These are phyloP conservation scores for Stomatorhinus walkeri DNA, from an alignment of 2,797 vertebrate species.

Conservation along the genomic window DNA sequence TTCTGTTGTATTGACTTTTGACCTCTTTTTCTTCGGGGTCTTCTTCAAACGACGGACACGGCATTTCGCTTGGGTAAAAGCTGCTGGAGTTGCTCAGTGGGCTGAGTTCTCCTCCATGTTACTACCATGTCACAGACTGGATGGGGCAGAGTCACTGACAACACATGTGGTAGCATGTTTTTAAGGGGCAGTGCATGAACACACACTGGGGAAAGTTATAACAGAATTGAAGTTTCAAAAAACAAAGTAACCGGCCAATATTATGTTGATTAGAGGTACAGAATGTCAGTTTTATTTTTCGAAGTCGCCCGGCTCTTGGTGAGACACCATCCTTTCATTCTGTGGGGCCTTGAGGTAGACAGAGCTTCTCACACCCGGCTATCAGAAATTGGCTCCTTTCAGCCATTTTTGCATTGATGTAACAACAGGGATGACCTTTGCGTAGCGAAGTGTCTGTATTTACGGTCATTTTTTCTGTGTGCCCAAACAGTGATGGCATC, in stretches of 20 bases:
- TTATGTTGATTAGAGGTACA: background rate
- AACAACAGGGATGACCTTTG: background rate
- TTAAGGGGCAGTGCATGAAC: background rate
- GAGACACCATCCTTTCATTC: background rate
- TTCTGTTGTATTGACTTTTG: background rate
- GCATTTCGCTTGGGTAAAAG: background rate
- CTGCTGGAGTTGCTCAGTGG: background rate
- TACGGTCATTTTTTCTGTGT: conserved; percentile 26
- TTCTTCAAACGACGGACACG: background rate
- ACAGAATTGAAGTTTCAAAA: background rate
- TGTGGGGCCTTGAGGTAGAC: background rate
- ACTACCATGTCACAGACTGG: background rate
- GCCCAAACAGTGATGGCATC: conserved; percentile 34
- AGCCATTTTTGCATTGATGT: background rate
- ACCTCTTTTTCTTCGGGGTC: background rate
- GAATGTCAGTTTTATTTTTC: background rate
- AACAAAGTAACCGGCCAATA: background rate
- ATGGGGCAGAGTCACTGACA: background rate
- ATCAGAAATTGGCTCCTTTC: background rate
- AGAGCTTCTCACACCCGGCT: background rate
- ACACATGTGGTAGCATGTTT: background rate
- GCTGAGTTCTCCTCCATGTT: background rate
- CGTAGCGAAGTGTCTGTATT: background rate
- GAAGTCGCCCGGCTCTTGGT: conserved; percentile 17
- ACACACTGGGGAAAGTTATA: background rate